Evolutionary conservation across 2,797 vertebrate genomes (phyloP), one percentile per base, ranked within the genome.

Genomic region (Amblyraja radiata): DNA sequence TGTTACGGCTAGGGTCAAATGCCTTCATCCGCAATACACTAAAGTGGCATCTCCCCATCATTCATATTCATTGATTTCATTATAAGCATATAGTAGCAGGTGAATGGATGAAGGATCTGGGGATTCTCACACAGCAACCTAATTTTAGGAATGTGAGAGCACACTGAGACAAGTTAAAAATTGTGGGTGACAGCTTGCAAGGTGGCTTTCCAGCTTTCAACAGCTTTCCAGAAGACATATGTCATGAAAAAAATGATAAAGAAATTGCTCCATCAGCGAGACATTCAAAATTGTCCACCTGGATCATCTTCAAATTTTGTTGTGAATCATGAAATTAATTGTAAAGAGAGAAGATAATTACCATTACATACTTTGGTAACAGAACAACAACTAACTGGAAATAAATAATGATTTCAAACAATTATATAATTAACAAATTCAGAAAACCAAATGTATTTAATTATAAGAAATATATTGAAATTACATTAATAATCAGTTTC

Each of bases 131-230:
- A 11, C 39, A 68, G 36, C 25, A 71, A 32, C 7, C 8, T 28
- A 14, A 16, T 78, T 74, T 92, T 36, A 25, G 74, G 92, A 58
- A 90, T 23, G 25, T 32, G 32, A 76, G 39, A 6, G 14, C 74
- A 90, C 74, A 79, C 88, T 71, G 21, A n/a, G 54, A 80, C 65
- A 78, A 18, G 65, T 79, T 74, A 90, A 90, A 63, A 90, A 90
- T 11, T 36, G 28, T 14, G 10, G 23, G 23, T 14, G 88, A 32
- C 10, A 91, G 65, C 61, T 91, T 63, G 84, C 54, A 93, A 93
- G 28, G 32, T 32, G 32, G 32, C 32, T 32, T 32, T 32, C 32
- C 32, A 32, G 32, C 32, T 32, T 32, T 32, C 32, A 74, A 54
- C 21, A 91, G 23, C 68, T 74, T 68, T 28, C 68, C 68, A 46